Percentiles rank a stretch among this genome's conserved stretches.
These are phyloP conservation scores for Eumeta japonica DNA, from an alignment of 1,140 invertebrate species.

Conservation along the genomic window DNA sequence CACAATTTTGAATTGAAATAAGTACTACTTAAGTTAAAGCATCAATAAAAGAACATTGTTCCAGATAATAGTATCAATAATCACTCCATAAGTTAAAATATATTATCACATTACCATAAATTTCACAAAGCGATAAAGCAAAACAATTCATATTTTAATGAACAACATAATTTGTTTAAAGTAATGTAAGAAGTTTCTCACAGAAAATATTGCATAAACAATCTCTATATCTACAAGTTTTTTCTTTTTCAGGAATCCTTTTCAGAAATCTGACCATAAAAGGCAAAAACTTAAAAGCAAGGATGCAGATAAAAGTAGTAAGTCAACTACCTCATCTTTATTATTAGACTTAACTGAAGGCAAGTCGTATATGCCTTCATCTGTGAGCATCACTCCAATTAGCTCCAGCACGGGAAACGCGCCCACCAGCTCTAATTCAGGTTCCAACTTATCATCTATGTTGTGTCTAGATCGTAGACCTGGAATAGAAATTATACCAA, in stretches of 20 bases:
- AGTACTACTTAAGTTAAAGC: no score
- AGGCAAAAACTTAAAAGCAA: constrained; percentile 54
- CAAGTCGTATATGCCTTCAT: constrained; percentile 65
- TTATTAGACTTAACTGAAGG: constrained; percentile 60
- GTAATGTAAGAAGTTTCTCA: no score
- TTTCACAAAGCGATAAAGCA: no score
- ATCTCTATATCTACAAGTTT: neutral
- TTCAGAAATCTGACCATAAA: constrained; percentile 57
- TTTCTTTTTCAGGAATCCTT: constrained; percentile 51
- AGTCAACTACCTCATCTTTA: constrained; percentile 38
- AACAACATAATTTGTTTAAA: no score
- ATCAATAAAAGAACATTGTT: no score
- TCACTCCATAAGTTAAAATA: no score
- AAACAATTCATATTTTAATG: no score
- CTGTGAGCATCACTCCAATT: constrained; percentile 79
- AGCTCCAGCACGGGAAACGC: constrained; percentile 40
- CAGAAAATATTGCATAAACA: neutral
- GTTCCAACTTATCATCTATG: constrained; percentile 63
- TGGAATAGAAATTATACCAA: constrained; percentile 79
- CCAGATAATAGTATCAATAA: no score
- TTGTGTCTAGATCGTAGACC: constrained; percentile 67
- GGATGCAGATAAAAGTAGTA: constrained; percentile 30
- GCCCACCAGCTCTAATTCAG: constrained; percentile 28
- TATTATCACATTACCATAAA: no score
- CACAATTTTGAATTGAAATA: neutral